Evolutionary conservation across 2,888 invertebrate genomes (phyloP).

Genomic region (Spicauda simplicius): DNA sequence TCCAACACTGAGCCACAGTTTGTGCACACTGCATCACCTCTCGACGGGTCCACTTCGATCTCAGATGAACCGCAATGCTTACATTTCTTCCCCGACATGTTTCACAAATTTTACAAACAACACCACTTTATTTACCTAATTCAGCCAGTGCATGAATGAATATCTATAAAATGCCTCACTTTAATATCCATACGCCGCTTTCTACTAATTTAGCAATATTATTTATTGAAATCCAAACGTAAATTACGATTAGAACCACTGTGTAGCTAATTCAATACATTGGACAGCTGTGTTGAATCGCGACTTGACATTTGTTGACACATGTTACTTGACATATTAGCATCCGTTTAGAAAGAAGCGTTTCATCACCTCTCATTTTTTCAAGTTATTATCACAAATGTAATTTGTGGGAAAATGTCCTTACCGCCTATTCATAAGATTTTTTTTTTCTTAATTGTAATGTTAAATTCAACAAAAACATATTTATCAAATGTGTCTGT

Average conservation of each 20-base stretch:
- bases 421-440: too few species aligned
- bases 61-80: constrained; percentile 95
- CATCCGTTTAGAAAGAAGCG: neutral
- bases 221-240: neutral
- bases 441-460: too few species aligned
- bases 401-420: too few species aligned
- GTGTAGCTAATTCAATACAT: neutral
- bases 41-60: constrained; percentile 96
- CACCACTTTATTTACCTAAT: neutral
- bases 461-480: too few species aligned
- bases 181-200: neutral
- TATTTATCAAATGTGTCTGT: too few species aligned
- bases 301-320: neutral
- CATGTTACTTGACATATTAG: neutral
- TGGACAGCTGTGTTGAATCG: neutral
- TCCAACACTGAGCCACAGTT: constrained; percentile 98
- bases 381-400: too few species aligned
- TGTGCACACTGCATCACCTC: constrained; percentile 98
- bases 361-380: too few species aligned
- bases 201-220: neutral
- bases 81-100: constrained; percentile 90
- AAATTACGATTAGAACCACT: neutral
- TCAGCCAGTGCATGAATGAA: neutral
- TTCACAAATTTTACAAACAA: constrained; percentile 1
- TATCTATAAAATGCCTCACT: neutral